These are phyloP conservation scores for Hemiprocne comata DNA, from an alignment of 2,113 vertebrate species.

Conservation along the genomic window DNA sequence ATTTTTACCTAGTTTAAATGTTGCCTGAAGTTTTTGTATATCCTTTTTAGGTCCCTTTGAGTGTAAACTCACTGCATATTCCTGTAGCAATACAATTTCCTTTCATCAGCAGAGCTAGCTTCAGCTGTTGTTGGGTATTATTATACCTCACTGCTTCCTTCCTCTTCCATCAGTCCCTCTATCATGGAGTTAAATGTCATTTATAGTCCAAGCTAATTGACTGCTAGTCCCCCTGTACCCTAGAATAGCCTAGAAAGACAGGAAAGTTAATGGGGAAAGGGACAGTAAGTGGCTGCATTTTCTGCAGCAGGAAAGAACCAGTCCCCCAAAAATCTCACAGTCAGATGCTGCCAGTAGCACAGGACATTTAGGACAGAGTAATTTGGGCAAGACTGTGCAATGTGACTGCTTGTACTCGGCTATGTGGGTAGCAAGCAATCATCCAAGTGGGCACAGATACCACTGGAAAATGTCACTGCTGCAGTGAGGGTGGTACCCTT, in stretches of 20 bases:
- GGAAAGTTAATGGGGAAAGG: not conserved
- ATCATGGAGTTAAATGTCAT: not conserved
- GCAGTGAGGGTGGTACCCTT: not conserved
- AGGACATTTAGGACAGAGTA: not conserved
- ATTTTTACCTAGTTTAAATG: not conserved
- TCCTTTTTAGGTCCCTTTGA: not conserved
- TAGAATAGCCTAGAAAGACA: not conserved
- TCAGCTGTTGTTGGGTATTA: slow-evolving; percentile 57
- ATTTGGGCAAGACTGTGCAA: not conserved
- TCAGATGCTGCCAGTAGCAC: not conserved
- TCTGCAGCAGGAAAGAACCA: not conserved
- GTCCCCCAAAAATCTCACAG: not conserved
- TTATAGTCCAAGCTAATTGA: not conserved
- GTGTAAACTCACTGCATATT: not conserved
- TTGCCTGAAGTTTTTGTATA: not conserved
- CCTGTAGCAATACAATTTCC: not conserved
- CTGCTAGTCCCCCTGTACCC: not conserved
- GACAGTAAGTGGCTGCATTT: not conserved
- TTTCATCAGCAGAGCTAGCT: not conserved
- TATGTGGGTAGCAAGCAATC: not conserved
- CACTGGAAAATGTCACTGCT: slow-evolving; percentile 11
- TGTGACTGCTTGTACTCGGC: not conserved
- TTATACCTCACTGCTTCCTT: slow-evolving; percentile 31
- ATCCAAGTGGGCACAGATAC: not conserved
- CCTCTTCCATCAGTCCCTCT: not conserved